phyloP scores from a whole-genome alignment of 2,888 invertebrate genomes.

The Rotaria magnacalcarata region DNA sequence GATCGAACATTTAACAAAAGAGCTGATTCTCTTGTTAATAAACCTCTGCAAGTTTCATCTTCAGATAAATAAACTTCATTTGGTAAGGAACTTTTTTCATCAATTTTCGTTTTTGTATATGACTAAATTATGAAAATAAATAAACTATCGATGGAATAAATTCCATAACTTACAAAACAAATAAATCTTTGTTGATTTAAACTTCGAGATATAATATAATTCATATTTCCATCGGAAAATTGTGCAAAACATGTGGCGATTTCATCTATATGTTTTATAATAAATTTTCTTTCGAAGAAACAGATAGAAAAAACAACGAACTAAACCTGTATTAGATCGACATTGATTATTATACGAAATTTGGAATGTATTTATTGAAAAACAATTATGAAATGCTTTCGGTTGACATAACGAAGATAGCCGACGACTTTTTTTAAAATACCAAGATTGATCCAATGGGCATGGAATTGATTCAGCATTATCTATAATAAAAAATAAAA shows the following conservation, averaged over 20 bases:
- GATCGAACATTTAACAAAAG: background rate
- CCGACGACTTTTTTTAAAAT: background rate
- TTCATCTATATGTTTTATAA: background rate
- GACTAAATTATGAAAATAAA: background rate
- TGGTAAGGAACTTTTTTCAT: background rate
- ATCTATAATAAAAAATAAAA: background rate
- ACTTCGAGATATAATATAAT: constrained; percentile 6
- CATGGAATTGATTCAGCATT: constrained; percentile 1
- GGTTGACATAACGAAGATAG: background rate
- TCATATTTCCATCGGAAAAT: constrained; percentile 14
- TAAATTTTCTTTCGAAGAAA: background rate
- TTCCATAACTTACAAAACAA: background rate
- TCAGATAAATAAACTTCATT: background rate
- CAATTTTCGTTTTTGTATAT: background rate
- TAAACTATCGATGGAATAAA: background rate
- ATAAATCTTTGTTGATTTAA: background rate
- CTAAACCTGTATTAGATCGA: background rate
- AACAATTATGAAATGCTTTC: constrained; percentile 9
- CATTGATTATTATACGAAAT: background rate
- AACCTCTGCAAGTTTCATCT: background rate
- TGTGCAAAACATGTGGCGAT: background rate
- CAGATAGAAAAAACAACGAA: background rate
- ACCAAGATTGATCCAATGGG: background rate
- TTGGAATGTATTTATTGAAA: background rate
- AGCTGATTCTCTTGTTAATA: constrained; percentile 22